Percentiles rank a stretch among this genome's conserved stretches.
Evolutionary conservation across 2,797 vertebrate genomes (phyloP).

Genomic region (Phyllotis vaccarum): DNA sequence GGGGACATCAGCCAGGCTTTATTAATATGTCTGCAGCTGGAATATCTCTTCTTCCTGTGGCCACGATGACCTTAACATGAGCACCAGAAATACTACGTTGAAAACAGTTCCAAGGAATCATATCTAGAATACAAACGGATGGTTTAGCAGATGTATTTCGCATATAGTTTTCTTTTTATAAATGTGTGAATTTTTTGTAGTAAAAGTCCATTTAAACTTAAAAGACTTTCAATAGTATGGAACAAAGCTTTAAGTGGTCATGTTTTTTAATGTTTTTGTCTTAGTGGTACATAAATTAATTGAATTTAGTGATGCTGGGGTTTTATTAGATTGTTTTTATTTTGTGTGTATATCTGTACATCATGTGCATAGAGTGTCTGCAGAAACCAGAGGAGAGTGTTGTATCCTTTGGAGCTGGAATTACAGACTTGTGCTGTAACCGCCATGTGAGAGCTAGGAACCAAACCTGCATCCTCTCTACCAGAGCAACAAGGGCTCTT

Average conservation of each 20-base stretch:
- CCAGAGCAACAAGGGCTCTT: background rate
- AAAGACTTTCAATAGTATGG: background rate
- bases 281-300: background rate
- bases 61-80: background rate
- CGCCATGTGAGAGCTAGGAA: background rate
- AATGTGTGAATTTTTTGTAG: background rate
- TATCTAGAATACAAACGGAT: background rate
- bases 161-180: background rate
- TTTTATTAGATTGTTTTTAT: background rate
- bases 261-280: background rate
- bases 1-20: background rate
- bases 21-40: background rate
- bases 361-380: background rate
- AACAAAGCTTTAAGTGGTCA: background rate
- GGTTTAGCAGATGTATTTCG: background rate
- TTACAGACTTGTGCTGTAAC: background rate
- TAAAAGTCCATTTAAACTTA: constrained; percentile 2
- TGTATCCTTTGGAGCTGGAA: background rate
- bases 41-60: background rate
- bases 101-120: background rate
- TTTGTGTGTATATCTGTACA: background rate
- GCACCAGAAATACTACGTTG: background rate
- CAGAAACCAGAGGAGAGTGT: background rate
- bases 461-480: background rate
- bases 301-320: background rate